A percentile compares a stretch with the other conserved stretches of the same genome.
These are phyloP conservation scores for Caenorhabditis brenneri DNA, from an alignment of 1,140 invertebrate genomes.

Conservation along the genomic window DNA sequence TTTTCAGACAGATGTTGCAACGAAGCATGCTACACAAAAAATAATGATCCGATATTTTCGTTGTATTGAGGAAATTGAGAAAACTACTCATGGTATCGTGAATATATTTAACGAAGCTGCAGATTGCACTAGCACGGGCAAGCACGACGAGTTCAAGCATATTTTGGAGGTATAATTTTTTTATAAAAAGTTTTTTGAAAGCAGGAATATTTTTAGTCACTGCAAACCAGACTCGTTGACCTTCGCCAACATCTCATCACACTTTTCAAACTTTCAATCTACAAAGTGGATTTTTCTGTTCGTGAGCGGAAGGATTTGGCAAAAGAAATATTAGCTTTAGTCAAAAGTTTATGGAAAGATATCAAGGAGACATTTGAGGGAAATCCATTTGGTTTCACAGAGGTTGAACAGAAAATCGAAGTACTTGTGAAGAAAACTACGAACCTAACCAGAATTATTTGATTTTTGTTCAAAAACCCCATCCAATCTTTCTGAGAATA, in stretches of 20 bases:
- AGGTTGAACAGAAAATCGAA: background rate
- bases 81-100: background rate
- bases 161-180: background rate
- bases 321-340: background rate
- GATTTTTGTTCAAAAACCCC: background rate
- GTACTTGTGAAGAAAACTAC: background rate
- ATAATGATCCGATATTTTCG: background rate
- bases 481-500: too few relatives aligned
- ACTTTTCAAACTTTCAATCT: background rate
- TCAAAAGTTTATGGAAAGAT: background rate
- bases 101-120: background rate
- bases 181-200: background rate
- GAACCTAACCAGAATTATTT: background rate
- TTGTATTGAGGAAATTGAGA: background rate
- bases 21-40: background rate
- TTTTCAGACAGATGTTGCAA: background rate
- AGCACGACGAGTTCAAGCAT: background rate
- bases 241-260: background rate
- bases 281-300: background rate
- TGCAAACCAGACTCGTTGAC: background rate
- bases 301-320: background rate
- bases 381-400: background rate
- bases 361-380: background rate
- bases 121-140: background rate
- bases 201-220: background rate